These are phyloP conservation scores for Lamellibrachia columna DNA, from an alignment of 2,888 invertebrate genomes.

Conservation along the genomic window DNA sequence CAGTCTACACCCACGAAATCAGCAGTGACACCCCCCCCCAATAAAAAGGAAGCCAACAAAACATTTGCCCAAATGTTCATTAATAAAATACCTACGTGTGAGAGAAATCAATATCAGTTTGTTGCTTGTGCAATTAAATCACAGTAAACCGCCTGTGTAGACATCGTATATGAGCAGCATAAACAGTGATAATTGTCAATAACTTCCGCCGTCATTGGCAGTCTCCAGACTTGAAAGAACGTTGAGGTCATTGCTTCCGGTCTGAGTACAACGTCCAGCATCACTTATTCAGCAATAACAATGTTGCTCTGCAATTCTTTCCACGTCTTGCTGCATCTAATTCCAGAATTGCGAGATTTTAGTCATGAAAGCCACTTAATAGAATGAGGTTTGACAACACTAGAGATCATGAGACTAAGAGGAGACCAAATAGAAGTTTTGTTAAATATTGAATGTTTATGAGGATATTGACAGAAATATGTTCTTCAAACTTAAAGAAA, in stretches of 20 bases:
- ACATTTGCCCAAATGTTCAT: background rate
- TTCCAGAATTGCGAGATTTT: background rate
- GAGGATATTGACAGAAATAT: too few species aligned
- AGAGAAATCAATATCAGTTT: background rate
- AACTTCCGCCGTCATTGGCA: background rate
- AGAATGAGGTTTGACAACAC: too few species aligned
- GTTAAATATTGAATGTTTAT: too few species aligned
- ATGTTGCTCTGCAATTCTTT: background rate
- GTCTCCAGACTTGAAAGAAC: background rate
- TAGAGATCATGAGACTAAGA: too few species aligned
- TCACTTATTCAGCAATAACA: constrained; percentile 1
- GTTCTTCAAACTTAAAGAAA: too few species aligned
- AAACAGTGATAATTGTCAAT: background rate
- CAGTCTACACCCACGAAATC: background rate
- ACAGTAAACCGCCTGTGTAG: background rate
- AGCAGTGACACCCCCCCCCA: background rate
- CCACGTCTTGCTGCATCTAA: too few species aligned
- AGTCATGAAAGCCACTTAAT: too few species aligned
- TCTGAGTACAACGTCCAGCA: background rate
- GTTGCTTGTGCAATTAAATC: background rate
- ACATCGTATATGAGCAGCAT: background rate
- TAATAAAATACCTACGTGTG: background rate
- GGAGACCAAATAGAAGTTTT: too few species aligned
- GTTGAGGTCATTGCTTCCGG: background rate
- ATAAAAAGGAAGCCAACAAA: background rate